phyloP scores from a whole-genome alignment of 2,888 invertebrate genomes.

The Heliconius ismenius region DNA sequence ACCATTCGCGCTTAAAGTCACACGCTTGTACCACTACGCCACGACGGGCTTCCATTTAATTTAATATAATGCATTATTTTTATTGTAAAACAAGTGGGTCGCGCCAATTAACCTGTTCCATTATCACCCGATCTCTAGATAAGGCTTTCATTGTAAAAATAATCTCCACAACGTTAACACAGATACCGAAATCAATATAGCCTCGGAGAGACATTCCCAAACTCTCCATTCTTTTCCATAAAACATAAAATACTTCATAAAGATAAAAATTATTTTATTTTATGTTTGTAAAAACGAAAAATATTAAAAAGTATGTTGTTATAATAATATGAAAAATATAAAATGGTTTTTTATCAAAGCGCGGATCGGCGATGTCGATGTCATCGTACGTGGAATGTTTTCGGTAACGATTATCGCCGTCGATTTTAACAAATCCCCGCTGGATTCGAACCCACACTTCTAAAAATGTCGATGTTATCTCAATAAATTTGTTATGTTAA shows the following conservation, averaged over 20 bases:
- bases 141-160: constrained; percentile 22
- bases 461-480: constrained; percentile 62
- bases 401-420: constrained; percentile 56
- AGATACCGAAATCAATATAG: constrained; percentile 31
- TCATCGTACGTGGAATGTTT: constrained; percentile 58
- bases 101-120: constrained; percentile 30
- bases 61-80: not conserved
- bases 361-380: constrained; percentile 53
- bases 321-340: constrained; percentile 42
- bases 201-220: constrained; percentile 24
- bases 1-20: too few species aligned
- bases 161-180: constrained; percentile 21
- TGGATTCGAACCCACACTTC: constrained; percentile 57
- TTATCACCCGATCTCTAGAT: constrained; percentile 28
- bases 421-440: constrained; percentile 51
- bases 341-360: constrained; percentile 44
- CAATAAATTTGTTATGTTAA: constrained; percentile 78
- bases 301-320: constrained; percentile 41
- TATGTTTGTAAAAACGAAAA: constrained; percentile 34
- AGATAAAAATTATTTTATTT: constrained; percentile 34
- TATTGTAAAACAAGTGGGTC: constrained; percentile 17
- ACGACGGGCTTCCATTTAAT: not conserved
- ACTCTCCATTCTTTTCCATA: not conserved
- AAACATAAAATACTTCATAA: constrained; percentile 25
- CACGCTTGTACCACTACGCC: too few species aligned